Base-by-base conservation (phyloP, 2,888 invertebrate genomes). In the Acanthococcus lagerstroemiae region DNA sequence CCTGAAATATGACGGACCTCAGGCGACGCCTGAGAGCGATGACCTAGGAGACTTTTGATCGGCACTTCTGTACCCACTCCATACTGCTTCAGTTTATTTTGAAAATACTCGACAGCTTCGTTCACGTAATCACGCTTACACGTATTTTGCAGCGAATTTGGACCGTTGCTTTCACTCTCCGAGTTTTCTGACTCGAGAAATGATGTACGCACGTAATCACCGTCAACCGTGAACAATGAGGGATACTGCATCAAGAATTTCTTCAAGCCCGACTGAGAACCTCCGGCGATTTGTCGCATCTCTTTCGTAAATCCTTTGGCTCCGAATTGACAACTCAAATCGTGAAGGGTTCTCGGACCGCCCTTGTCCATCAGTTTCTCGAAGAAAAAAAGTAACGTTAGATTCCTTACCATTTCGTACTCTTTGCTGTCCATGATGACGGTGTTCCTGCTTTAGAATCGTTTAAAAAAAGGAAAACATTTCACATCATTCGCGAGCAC, bases 241-340 rank as follows among this genome's bases (percentile, higher is more conserved):
- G 99, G 97, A 82, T 95, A 96, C 77, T 95, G 94, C 66, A 87
- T 83, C 74, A 99, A 83, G 80, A 99, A 99, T 79, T 96, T 96
- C 78, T 93, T 94, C 68, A 99, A 82, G 67, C 97, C 93, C 73
- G 91, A 91, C 79, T 96, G 95, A 72, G 94, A 95, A 72, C 95
- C 95, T 71, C 96, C 90, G 73, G 90, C 90, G 72, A 91, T 90
- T 78, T 93, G 93, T 73, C 94, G 82, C 96, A 97, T 97, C 81
- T 97, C 97, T 80, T 95, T 92, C 24, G 97, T 95, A 79, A 99
- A 99, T 72, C 94, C 96, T 78, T 95, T 95, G 72, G 96, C 95
- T 74, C 97, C 97, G 79, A 99, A 99, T 79, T 97, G 95, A 78
- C 97, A 97, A 76, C 95, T 95, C 73, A 99, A 83, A 80, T 99